Evolutionary conservation across 1,140 invertebrate species (phyloP).

Genomic region (Microvelia longipes): DNA sequence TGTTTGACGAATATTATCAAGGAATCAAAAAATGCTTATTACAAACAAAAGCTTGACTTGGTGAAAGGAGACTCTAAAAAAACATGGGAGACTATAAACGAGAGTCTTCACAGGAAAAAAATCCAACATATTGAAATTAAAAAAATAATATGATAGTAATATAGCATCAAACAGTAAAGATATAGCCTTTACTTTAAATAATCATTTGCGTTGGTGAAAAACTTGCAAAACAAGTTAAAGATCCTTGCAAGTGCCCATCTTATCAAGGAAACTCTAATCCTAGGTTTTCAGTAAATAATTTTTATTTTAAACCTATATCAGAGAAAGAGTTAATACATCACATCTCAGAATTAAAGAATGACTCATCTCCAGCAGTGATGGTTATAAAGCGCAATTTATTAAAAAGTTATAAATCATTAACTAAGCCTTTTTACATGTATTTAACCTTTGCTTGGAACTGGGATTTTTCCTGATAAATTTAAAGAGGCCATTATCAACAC

Average conservation of each 20-base stretch:
- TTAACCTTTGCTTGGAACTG: neutral
- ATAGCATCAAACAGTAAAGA: neutral
- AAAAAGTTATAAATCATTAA: neutral
- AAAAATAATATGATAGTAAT: neutral
- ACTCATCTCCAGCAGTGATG: neutral
- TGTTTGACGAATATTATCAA: neutral
- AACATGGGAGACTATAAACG: neutral
- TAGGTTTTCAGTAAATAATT: neutral
- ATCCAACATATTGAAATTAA: neutral
- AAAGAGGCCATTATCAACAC: neutral
- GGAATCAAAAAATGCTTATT: neutral
- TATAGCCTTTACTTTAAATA: neutral
- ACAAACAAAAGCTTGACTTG: neutral
- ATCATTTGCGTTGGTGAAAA: neutral
- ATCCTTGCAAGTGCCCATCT: neutral
- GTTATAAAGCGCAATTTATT: neutral
- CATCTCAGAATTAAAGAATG: neutral
- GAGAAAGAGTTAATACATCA: neutral
- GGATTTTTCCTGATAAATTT: neutral
- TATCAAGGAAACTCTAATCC: neutral
- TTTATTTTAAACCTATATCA: neutral
- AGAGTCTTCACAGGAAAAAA: neutral
- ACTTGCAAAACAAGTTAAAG: neutral
- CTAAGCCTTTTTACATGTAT: neutral
- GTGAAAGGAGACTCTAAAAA: neutral